Percentiles rank a stretch among this genome's conserved stretches.
phyloP scores from a whole-genome alignment of 2,113 vertebrate species.

The Phocoena sinus region DNA sequence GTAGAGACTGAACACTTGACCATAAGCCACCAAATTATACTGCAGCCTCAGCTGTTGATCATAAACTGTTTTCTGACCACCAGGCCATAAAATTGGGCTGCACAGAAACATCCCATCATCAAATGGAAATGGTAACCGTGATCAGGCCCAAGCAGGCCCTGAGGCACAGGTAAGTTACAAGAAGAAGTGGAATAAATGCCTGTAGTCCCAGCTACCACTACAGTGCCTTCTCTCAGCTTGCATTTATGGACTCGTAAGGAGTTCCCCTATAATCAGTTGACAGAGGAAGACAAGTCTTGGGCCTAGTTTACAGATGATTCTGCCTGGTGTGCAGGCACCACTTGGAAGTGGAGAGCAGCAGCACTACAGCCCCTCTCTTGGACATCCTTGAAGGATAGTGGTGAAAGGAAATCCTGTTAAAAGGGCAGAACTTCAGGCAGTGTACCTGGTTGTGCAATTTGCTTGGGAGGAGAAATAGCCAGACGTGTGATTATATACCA shows the following conservation, averaged over 20 bases:
- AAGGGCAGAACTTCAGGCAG: background rate
- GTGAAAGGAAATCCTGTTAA: background rate
- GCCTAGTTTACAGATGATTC: background rate
- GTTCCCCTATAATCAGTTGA: too few relatives aligned
- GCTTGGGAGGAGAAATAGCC: background rate
- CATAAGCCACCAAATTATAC: background rate
- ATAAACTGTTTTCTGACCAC: background rate
- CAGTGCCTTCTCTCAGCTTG: background rate
- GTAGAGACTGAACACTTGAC: background rate
- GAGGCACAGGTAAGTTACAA: background rate
- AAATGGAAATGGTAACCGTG: background rate
- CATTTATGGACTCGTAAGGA: background rate
- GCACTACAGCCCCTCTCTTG: background rate
- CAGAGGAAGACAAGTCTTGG: background rate
- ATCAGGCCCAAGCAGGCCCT: background rate
- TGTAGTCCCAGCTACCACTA: background rate
- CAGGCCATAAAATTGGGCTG: background rate
- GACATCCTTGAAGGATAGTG: background rate
- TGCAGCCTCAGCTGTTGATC: background rate
- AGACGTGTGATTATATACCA: background rate
- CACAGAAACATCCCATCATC: background rate
- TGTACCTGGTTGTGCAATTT: background rate
- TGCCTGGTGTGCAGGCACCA: background rate
- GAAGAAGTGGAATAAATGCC: background rate
- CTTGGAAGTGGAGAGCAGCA: background rate